A percentile compares a stretch with the other conserved stretches of the same genome.
Conservation (phyloP, 2,797 vertebrate species). For the Lophotriccus pileatus region DNA sequence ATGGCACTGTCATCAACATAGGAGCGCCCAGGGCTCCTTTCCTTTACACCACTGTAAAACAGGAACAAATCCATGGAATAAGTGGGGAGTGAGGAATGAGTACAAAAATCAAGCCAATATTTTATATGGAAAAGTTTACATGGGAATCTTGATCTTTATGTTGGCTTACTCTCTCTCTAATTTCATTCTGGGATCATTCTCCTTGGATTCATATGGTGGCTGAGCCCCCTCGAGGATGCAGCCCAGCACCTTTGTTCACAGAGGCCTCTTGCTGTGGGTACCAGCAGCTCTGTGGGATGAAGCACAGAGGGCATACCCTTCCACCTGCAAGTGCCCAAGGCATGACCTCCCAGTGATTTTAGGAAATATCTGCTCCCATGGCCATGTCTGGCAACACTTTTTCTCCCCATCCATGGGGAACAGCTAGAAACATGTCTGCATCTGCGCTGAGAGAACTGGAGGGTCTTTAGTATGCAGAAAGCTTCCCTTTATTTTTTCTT, state of each 20-base stretch:
- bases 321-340: accelerated
- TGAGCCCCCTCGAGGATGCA: not conserved
- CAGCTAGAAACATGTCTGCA: accelerated
- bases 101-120: not conserved
- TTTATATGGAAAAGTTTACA: no score
- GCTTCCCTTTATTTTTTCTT: not conserved
- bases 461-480: not conserved
- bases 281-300: not conserved
- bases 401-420: not conserved
- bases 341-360: accelerated
- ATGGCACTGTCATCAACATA: accelerated
- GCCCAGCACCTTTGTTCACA: accelerated
- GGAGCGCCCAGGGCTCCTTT: not conserved
- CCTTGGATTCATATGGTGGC: not conserved
- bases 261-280: not conserved
- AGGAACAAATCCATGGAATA: not conserved
- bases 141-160: not conserved
- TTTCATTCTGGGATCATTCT: not conserved
- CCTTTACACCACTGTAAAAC: not conserved
- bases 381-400: accelerated
- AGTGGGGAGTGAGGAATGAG: accelerated
- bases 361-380: accelerated
- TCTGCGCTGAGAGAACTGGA: accelerated
- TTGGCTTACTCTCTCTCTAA: not conserved
- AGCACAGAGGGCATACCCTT: not conserved